Evolutionary conservation across 2,797 vertebrate genomes (phyloP).

Genomic region (Coluber constrictor): DNA sequence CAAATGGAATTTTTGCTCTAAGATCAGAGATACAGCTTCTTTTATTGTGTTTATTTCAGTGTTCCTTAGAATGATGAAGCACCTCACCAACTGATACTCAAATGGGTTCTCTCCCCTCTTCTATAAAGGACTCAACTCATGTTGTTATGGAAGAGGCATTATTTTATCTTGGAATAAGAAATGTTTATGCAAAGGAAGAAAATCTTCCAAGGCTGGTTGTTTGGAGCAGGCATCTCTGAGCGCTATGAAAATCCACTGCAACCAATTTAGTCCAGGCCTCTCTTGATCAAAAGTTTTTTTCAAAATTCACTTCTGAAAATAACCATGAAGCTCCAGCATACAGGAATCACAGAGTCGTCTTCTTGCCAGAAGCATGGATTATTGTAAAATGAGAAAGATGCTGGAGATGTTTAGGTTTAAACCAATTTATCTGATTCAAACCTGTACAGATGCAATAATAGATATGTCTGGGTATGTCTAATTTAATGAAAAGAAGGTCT

Average conservation of each 20-base stretch:
- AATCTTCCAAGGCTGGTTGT: conserved; percentile 8
- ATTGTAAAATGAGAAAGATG: background rate
- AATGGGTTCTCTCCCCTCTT: conserved; percentile 69
- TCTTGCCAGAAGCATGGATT: background rate
- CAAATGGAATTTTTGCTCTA: conserved; percentile 61
- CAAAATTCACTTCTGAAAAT: background rate
- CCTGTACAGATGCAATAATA: background rate
- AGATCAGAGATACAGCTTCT: conserved; percentile 62
- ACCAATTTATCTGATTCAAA: background rate
- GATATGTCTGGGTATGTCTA: too few relatives aligned
- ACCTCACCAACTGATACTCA: conserved; percentile 62
- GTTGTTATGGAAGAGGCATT: conserved; percentile 61
- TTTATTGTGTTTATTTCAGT: conserved; percentile 70
- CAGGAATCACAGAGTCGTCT: background rate
- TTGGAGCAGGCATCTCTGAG: background rate
- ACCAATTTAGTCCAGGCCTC: background rate
- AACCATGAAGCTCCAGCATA: background rate
- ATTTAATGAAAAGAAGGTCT: too few relatives aligned
- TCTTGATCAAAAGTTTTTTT: background rate
- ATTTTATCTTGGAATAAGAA: conserved; percentile 42
- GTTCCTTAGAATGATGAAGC: conserved; percentile 71
- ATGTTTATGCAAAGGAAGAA: conserved; percentile 2
- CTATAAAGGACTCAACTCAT: conserved; percentile 70
- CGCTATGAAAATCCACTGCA: background rate
- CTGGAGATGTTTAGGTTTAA: background rate